phyloP scores from a whole-genome alignment of 2,113 vertebrate genomes.

The Columbina picui region DNA sequence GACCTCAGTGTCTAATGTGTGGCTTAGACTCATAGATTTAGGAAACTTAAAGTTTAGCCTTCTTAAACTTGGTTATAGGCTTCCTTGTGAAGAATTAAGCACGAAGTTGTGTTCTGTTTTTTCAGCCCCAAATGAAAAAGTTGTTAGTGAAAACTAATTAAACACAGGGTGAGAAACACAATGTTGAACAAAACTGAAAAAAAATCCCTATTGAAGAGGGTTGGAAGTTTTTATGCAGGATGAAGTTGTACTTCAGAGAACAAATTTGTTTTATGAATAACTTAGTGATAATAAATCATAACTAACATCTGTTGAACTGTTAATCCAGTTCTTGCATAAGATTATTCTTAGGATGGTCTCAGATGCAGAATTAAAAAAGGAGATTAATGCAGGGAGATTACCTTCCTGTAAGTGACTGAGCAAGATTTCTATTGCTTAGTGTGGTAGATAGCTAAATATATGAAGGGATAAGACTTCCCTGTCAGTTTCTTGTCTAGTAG shows the following conservation, averaged over 20 bases:
- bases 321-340: not conserved
- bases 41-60: not conserved
- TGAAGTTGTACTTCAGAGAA: not conserved
- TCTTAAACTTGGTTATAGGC: not conserved
- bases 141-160: not conserved
- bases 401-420: not conserved
- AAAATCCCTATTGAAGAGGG: not conserved
- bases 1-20: accelerated
- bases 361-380: not conserved
- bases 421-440: not conserved
- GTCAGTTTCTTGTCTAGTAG: not conserved
- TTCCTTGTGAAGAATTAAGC: not conserved
- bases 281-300: not conserved
- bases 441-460: not conserved
- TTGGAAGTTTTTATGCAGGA: not conserved
- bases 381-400: not conserved
- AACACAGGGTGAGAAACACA: not conserved
- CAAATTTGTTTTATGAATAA: not conserved
- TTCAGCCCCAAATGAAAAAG: not conserved
- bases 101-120: not conserved
- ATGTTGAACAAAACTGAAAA: not conserved
- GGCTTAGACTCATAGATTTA: not conserved
- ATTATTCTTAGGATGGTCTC: not conserved
- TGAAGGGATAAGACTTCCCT: not conserved
- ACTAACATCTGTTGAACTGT: not conserved